Percentiles rank a stretch among this genome's conserved stretches.
Evolutionary conservation across 2,888 invertebrate species (phyloP).

Genomic region (Cataglyphis cursor): DNA sequence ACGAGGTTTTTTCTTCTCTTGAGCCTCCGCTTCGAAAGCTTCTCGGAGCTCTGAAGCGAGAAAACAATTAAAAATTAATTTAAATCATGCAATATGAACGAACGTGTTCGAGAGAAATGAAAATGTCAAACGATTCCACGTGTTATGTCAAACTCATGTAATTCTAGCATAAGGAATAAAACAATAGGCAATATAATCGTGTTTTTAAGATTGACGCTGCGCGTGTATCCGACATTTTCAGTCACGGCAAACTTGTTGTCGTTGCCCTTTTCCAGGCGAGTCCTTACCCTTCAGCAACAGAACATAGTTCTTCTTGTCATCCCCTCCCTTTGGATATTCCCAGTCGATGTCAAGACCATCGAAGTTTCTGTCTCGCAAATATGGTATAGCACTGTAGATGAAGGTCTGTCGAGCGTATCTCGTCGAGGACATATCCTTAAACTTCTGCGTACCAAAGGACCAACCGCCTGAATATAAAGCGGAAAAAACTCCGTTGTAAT

Average conservation of each 20-base stretch:
- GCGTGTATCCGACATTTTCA: conserved; percentile 38
- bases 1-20: conserved; percentile 94
- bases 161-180: background rate
- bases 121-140: conserved; percentile 48
- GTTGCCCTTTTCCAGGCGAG: background rate
- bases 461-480: conserved; percentile 92
- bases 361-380: conserved; percentile 94
- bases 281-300: conserved; percentile 93
- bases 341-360: conserved; percentile 96
- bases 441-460: conserved; percentile 99
- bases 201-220: conserved; percentile 35
- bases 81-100: conserved; percentile 1
- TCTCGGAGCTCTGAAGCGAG: conserved; percentile 92
- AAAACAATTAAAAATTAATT: conserved; percentile 40
- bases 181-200: conserved; percentile 27
- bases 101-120: background rate
- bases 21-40: conserved; percentile 97
- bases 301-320: conserved; percentile 98
- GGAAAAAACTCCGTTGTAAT: background rate
- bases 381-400: conserved; percentile 97
- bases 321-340: conserved; percentile 97
- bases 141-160: conserved; percentile 28
- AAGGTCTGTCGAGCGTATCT: conserved; percentile 96
- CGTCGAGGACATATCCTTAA: conserved; percentile 96
- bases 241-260: background rate